These are phyloP conservation scores for Mythimna lalbum DNA, from an alignment of 2,888 invertebrate genomes.

Conservation along the genomic window DNA sequence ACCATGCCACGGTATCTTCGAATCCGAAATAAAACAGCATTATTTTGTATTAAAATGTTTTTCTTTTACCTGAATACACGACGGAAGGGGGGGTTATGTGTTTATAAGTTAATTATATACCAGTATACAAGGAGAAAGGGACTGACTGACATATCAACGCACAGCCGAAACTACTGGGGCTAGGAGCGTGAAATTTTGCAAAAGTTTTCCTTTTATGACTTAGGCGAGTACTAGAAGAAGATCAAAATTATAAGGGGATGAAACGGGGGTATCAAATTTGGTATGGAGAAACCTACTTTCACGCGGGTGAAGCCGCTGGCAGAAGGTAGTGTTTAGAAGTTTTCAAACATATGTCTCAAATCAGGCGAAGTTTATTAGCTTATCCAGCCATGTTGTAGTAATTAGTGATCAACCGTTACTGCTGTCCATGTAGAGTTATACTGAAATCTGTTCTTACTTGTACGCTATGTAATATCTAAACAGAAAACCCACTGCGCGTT, in stretches of 20 bases:
- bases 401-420: constrained; percentile 17
- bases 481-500: background rate
- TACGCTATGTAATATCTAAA: background rate
- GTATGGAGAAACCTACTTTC: no score
- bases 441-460: constrained; percentile 26
- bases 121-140: no score
- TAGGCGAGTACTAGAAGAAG: no score
- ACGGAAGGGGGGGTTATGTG: no score
- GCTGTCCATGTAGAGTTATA: background rate
- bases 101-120: background rate
- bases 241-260: no score
- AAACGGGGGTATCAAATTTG: no score
- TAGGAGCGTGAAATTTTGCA: no score
- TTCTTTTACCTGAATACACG: no score
- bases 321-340: background rate
- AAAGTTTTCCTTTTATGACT: no score
- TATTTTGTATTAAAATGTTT: background rate
- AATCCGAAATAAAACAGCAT: constrained; percentile 9
- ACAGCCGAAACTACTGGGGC: no score
- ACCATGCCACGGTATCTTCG: constrained; percentile 5
- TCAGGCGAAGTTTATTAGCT: background rate
- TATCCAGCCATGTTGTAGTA: constrained; percentile 14
- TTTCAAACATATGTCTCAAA: constrained; percentile 7
- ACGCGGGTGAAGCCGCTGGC: no score
- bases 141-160: no score